Evolutionary conservation across 2,113 vertebrate species (phyloP), one percentile per base, ranked within the genome.

Genomic region (Myiozetetes cayanensis): DNA sequence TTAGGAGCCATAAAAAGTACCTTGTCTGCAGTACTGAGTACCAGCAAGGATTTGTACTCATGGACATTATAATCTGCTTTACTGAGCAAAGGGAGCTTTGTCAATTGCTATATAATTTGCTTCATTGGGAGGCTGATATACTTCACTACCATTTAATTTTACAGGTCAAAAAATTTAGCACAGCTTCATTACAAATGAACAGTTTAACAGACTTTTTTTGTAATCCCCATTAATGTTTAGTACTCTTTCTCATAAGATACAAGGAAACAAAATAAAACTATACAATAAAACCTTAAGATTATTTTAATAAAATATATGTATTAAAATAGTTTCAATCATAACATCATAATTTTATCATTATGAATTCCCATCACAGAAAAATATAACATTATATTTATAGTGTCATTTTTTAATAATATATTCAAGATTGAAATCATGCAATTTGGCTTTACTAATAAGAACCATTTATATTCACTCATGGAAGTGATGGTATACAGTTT

Each of bases 91-190:
- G 33, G 59, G 27, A 92, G 24, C 37, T 97, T 91, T 63, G 82
- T 95, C 86, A 97, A 94, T 97, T 95, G 94, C 27, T 31, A 10
- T 84, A 89, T 95, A 97, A 96, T 95, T 91, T 84, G n/a, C 80
- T 97, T 95, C 82, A 88, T 75, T 90, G 67, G 91, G 81, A 92
- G 68, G 46, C 72, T 87, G 62, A 55, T 93, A 62, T 81, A 67
- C 96, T 97, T 96, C 95, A 96, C 28, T 68, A 96, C 75, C 49
- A 83, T 93, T 77, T 84, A 22, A 62, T 70, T 94, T 78, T 71
- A 46, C 47, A 55, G 15, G 37, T 31, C 72, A 95, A 88, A 88
- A 97, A 95, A 74, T 35, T 90, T 90, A 94, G 52, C 3, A 31
- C 49, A 84, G 21, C 18, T 94, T 53, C 65, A 44, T 90, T 94